Base-by-base conservation (phyloP, 2,888 invertebrate genomes). In the Noctua janthe region DNA sequence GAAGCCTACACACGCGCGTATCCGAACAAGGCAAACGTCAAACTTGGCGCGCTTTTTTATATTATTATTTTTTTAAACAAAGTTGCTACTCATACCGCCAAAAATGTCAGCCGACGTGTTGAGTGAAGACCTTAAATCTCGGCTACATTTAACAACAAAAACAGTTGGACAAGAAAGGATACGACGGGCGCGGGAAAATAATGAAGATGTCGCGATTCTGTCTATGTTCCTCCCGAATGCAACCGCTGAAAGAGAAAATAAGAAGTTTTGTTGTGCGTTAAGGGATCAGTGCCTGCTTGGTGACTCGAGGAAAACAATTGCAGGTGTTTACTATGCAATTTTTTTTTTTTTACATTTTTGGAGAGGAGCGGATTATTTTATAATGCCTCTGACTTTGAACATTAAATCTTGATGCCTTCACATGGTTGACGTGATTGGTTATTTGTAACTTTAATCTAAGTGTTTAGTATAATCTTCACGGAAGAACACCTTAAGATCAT, bases 161-260 rank as follows among this genome's bases (percentile, higher is more conserved):
- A 98, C 98, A 62, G 98, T 98, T 75, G 98, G 98, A n/a, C 98
- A 98, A 91, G 98, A 98, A 29, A 97, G 98, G 93, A 98, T 98
- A 92, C 97, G 98, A 90, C 97, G 98, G 93, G 98, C 98, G 84
- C 97, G 98, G 95, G 98, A 98, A 91, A 98, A 98, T 93, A 98
- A 98, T 95, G 99, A 99, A 96, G 99, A 99, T 96, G 98, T 99
- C 83, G 99, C 99, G 76, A 98, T 99, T 90, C 97, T 99, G 90
- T 98, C 98, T 87, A 98, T 98, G 98, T 98, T 99, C 92, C 97
- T 99, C 83, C 98, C 98, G 71, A 97, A 97, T 90, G 97, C 97
- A 62, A 97, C 97, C 72, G 97, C 97, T 91, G 97, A 97, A 81
- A 93, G 96, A 90, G 98, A 98, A 91, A 98, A 98, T 92, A 98